These are phyloP conservation scores for Catharus minimus DNA, from an alignment of 2,113 vertebrate species.

Conservation along the genomic window DNA sequence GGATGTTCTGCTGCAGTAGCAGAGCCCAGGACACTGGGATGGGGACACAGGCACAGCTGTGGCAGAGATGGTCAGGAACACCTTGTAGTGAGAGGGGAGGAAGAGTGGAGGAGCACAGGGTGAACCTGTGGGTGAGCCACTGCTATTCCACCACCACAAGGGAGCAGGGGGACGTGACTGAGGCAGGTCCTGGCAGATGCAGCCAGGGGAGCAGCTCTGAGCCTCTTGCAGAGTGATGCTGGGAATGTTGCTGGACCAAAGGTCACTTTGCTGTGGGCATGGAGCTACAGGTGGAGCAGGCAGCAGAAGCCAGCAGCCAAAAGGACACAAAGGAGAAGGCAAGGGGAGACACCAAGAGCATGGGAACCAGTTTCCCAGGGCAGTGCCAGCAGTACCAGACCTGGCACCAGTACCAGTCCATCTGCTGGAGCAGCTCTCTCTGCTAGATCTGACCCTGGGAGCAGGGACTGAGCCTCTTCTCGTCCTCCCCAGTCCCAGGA, in stretches of 20 bases:
- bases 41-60: neutral
- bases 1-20: neutral
- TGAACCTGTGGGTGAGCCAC: neutral
- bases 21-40: neutral
- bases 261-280: neutral
- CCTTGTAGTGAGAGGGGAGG: neutral
- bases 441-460: neutral
- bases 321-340: neutral
- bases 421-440: neutral
- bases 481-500: fast-evolving
- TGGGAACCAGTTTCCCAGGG: fast-evolving
- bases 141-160: neutral
- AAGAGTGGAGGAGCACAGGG: neutral
- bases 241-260: neutral
- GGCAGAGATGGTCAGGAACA: neutral
- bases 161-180: neutral
- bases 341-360: neutral
- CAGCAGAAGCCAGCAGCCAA: neutral
- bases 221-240: neutral
- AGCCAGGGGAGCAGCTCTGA: neutral
- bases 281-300: neutral
- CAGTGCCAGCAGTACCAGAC: fast-evolving
- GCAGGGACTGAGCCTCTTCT: neutral
- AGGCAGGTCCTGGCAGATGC: neutral
- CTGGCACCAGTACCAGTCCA: fast-evolving